Conservation (phyloP, 2,888 invertebrate species). For the Andrena bucephala region DNA sequence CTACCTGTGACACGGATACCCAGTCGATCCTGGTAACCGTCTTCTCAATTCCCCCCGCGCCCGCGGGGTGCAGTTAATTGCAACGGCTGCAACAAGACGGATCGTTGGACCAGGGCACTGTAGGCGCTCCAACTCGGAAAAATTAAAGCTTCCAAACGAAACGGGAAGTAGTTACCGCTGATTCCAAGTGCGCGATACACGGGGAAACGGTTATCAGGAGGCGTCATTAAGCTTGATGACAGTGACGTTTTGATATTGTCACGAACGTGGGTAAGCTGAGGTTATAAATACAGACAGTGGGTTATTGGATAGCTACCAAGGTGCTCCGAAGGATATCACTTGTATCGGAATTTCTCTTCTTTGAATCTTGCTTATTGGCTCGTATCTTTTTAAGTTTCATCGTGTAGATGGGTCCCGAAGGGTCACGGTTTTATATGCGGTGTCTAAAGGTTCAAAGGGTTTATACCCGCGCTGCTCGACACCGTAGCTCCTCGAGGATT, state of each 20-base stretch:
- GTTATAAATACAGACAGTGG: background rate
- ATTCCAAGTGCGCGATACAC: background rate
- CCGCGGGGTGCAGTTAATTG: background rate
- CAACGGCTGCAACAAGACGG: conserved; percentile 4
- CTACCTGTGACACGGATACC: conserved; percentile 30
- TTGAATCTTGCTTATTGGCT: too few species aligned
- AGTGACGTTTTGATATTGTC: conserved; percentile 34
- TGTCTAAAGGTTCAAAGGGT: background rate
- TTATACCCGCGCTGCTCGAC: background rate
- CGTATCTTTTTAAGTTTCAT: too few species aligned
- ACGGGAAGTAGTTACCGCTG: conserved; percentile 10
- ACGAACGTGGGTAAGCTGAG: conserved; percentile 1
- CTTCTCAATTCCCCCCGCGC: background rate
- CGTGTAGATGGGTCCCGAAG: too few species aligned
- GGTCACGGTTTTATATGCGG: too few species aligned
- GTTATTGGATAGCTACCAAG: conserved; percentile 2
- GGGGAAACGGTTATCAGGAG: conserved; percentile 4
- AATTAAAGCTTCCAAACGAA: background rate
- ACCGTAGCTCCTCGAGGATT: too few species aligned
- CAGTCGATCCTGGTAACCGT: background rate
- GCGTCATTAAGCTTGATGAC: conserved; percentile 23
- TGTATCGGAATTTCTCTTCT: background rate
- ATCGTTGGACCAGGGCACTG: background rate
- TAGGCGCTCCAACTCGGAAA: background rate
- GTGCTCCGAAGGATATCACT: background rate